Evolutionary conservation across 2,888 invertebrate species (phyloP).

Genomic region (Junonia oenone): DNA sequence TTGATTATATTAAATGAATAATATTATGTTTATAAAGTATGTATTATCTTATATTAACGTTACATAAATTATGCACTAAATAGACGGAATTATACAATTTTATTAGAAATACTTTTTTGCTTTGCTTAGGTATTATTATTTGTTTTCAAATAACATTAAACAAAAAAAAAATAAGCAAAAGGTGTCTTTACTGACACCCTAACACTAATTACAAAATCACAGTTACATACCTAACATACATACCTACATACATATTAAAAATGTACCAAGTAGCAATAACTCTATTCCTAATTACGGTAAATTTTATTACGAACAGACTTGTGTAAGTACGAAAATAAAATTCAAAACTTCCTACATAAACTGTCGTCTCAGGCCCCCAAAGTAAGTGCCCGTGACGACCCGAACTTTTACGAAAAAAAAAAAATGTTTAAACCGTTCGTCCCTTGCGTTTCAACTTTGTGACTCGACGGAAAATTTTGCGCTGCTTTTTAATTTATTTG

Average conservation of each 20-base stretch:
- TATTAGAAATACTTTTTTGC: not conserved
- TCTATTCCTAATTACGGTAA: not conserved
- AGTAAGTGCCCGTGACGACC: conserved; percentile 16
- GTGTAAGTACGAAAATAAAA: conserved; percentile 4
- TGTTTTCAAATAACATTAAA: no score
- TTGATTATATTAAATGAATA: conserved; percentile 11
- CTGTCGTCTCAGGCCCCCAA: conserved; percentile 4
- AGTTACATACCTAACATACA: no score
- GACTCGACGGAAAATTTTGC: not conserved
- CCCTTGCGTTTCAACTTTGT: conserved; percentile 10
- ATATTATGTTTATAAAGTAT: not conserved
- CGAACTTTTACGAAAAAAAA: conserved; percentile 14
- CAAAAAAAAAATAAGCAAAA: no score
- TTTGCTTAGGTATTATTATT: no score
- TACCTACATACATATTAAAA: no score
- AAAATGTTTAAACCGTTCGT: conserved; percentile 1
- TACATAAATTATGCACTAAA: not conserved
- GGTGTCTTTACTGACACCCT: no score
- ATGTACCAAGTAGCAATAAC: not conserved
- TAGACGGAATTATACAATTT: not conserved
- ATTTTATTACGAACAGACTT: not conserved
- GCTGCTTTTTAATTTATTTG: not conserved
- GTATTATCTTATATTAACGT: not conserved
- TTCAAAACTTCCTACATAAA: conserved; percentile 20
- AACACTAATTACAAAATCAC: no score